phyloP scores from a whole-genome alignment of 2,797 vertebrate genomes.

The Sebastiscus tertius region DNA sequence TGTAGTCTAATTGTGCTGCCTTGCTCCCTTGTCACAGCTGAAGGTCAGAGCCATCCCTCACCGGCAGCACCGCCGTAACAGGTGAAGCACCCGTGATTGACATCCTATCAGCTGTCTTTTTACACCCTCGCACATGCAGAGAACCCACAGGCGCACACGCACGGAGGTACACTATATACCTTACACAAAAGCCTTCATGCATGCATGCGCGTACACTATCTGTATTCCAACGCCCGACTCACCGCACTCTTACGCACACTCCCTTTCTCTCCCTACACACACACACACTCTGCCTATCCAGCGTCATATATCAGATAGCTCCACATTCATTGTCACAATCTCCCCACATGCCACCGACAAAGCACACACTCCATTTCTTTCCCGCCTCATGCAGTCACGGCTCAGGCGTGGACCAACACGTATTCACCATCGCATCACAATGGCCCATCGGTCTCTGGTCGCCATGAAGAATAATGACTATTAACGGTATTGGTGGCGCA shows the following conservation, averaged over 20 bases:
- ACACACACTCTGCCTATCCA: not conserved
- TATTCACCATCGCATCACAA: constrained; percentile 17
- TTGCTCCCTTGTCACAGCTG: constrained; percentile 46
- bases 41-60: constrained; percentile 74
- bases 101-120: constrained; percentile 57
- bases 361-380: constrained; percentile 15
- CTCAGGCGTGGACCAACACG: constrained; percentile 12
- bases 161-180: not conserved
- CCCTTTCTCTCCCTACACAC: not conserved
- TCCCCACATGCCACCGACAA: not conserved
- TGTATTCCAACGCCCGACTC: not conserved
- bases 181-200: not conserved
- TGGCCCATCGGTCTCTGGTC: constrained; percentile 7
- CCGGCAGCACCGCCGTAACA: constrained; percentile 28
- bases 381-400: constrained; percentile 12
- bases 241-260: not conserved
- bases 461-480: constrained; percentile 35
- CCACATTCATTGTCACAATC: constrained; percentile 2
- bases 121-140: constrained; percentile 5
- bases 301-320: constrained; percentile 8
- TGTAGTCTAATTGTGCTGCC: constrained; percentile 52
- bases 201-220: not conserved
- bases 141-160: not conserved
- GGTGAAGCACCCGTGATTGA: constrained; percentile 60
- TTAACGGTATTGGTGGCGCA: not conserved